phyloP scores from a whole-genome alignment of 2,888 invertebrate genomes.

The Trissolcus japonicus region DNA sequence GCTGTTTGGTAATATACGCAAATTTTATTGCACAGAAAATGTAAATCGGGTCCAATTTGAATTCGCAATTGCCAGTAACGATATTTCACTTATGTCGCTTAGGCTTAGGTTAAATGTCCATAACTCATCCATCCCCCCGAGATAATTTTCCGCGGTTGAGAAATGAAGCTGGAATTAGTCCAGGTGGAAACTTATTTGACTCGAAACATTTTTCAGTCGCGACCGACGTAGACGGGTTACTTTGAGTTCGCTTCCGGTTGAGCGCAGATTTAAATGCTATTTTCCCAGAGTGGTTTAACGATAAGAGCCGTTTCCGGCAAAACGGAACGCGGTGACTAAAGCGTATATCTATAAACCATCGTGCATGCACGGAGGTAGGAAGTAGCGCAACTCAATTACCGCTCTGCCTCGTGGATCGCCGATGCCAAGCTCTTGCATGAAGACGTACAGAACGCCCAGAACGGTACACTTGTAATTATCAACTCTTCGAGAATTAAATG shows the following conservation, averaged over 20 bases:
- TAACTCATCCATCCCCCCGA: conserved; percentile 13
- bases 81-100: conserved; percentile 14
- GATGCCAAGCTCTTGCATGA: conserved; percentile 57
- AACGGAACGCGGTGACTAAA: conserved; percentile 29
- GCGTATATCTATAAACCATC: conserved; percentile 7
- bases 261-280: conserved; percentile 35
- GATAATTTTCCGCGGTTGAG: background rate
- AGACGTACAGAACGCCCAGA: conserved; percentile 61
- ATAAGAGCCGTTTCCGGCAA: conserved; percentile 47
- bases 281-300: conserved; percentile 38
- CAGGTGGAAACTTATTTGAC: conserved; percentile 15
- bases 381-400: conserved; percentile 59
- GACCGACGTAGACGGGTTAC: conserved; percentile 4
- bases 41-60: conserved; percentile 15
- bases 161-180: conserved; percentile 26
- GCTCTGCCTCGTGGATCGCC: conserved; percentile 28
- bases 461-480: conserved; percentile 61
- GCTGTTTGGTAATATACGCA: conserved; percentile 15
- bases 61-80: conserved; percentile 17
- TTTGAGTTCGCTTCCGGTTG: conserved; percentile 20
- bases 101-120: conserved; percentile 12
- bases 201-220: conserved; percentile 32
- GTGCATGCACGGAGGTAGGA: conserved; percentile 33
- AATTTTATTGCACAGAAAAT: conserved; percentile 19
- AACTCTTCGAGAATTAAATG: conserved; percentile 11